phyloP scores from a whole-genome alignment of 1,140 invertebrate species.

The Cylas formicarius region DNA sequence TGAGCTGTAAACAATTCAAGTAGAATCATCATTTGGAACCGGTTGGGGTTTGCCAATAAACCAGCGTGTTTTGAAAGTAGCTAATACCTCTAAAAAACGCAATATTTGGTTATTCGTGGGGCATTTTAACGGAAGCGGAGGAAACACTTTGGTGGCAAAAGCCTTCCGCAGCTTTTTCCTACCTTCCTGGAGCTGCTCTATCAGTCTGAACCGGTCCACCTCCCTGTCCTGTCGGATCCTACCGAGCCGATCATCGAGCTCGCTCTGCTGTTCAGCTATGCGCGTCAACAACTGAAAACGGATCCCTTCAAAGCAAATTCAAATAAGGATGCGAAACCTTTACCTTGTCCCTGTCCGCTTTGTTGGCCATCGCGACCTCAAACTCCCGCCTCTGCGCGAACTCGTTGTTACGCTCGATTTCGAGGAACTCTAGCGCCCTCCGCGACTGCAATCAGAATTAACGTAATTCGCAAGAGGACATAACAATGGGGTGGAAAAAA shows the following conservation, averaged over 20 bases:
- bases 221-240: conserved; percentile 60
- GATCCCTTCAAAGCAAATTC: background rate
- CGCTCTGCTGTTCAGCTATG: conserved; percentile 54
- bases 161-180: too few species aligned
- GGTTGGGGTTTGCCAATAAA: too few species aligned
- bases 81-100: too few species aligned
- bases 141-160: too few species aligned
- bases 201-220: conserved; percentile 52
- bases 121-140: too few species aligned
- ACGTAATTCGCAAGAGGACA: too few species aligned
- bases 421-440: conserved; percentile 46
- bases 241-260: conserved; percentile 55
- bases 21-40: too few species aligned
- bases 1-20: too few species aligned
- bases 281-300: conserved; percentile 52
- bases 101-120: too few species aligned
- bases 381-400: conserved; percentile 49
- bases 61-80: too few species aligned
- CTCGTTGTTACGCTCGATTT: conserved; percentile 49
- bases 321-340: background rate
- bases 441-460: conserved; percentile 47
- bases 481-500: too few species aligned
- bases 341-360: conserved; percentile 49
- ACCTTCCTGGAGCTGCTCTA: conserved; percentile 48
- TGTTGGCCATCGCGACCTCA: conserved; percentile 46